These are phyloP conservation scores for Tragelaphus buxtoni DNA, from an alignment of 2,113 vertebrate species.

Conservation along the genomic window DNA sequence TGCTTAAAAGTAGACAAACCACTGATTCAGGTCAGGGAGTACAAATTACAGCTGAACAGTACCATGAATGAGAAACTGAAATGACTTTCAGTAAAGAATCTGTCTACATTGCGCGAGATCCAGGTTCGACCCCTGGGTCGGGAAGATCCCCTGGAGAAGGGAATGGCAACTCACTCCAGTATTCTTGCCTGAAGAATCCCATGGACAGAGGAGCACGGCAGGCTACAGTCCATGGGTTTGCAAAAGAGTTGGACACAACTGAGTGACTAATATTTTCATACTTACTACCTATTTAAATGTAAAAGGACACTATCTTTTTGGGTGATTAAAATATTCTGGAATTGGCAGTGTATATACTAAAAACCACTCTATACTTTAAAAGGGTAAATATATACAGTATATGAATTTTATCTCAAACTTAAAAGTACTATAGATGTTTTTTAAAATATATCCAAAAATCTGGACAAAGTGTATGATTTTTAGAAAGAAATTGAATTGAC, in stretches of 20 bases:
- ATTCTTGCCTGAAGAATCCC: neutral
- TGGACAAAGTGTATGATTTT: neutral
- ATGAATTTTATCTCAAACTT: neutral
- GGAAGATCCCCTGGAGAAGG: neutral
- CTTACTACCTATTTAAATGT: neutral
- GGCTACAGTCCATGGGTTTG: neutral
- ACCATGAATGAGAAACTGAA: neutral
- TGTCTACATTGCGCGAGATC: neutral
- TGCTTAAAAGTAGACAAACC: neutral
- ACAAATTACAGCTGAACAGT: neutral
- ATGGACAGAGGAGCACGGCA: neutral
- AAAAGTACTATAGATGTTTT: neutral
- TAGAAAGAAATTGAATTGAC: neutral
- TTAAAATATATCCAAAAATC: neutral
- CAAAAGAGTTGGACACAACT: neutral
- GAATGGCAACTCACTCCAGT: neutral
- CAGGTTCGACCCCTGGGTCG: neutral
- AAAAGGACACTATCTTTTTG: neutral
- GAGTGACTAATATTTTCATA: neutral
- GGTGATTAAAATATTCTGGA: neutral
- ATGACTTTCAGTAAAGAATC: neutral
- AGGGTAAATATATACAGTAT: neutral
- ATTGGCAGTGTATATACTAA: neutral
- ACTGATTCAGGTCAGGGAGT: neutral
- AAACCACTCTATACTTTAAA: neutral